Base-by-base conservation (phyloP, 2,888 invertebrate species). In the Dioctria linearis region DNA sequence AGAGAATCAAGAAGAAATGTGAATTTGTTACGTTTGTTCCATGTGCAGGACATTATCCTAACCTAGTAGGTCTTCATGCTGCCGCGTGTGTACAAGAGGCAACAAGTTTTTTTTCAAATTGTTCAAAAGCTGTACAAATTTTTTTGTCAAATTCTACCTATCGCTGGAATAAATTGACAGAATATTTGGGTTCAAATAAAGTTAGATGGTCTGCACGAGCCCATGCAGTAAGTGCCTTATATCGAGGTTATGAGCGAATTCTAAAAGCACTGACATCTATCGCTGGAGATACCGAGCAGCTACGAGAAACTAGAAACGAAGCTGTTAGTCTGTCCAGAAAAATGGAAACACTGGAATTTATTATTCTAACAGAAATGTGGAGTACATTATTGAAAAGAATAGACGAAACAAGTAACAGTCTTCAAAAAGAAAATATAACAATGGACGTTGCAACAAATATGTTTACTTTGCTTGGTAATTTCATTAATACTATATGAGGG, bases 141-240 rank as follows among this genome's bases (percentile, higher is more conserved):
- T 66, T 76, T 80, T 66, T 80, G 51, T 71, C 63, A 59, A n/a
- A 63, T 43, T 78, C 51, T 46, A 63, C 46, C 66, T 42, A 57
- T 6, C 40, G 63, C 13, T 63, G 39, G 46, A 46, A 46, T 46
- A 63, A 9, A 54, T 75, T 76, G 67, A 25, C 66, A 57, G n/a
- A 67, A 42, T 42, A 78, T 80, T 80, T 66, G 42, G 61, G 69
- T 66, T 54, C n/a, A 78, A 78, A 78, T 66, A 78, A 57, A 78
- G 57, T 78, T 59, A 81, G 63, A 57, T 81, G 69, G 78, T 81
- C 67, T 51, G 80, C 78, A 11, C 78, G 51, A 37, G 69, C 69
- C n/a, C 40, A 78, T 76, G 65, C 76, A 25, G 43, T 75, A 39
- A 80, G 13, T 59, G 80, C 78, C 46, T 66, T 78, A 43, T 39